Percentiles rank a stretch among this genome's conserved stretches.
Evolutionary conservation across 1,140 invertebrate genomes (phyloP).

Genomic region (Drosophila insularis): DNA sequence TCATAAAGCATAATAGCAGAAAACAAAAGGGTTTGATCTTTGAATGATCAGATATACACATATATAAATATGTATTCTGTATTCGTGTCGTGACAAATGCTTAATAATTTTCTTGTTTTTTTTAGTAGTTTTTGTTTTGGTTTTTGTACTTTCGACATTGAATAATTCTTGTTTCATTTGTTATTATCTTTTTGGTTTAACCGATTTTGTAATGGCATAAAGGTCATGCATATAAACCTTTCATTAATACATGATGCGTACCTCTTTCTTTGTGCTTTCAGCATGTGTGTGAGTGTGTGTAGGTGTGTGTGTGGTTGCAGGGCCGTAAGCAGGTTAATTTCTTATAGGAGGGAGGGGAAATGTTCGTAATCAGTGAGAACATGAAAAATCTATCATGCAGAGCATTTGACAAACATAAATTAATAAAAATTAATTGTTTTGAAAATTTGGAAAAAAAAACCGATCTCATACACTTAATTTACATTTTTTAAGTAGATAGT

Average conservation of each 20-base stretch:
- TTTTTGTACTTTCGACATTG: constrained; percentile 70
- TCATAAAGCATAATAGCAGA: constrained; percentile 25
- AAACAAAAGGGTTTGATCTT: constrained; percentile 37
- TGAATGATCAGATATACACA: not conserved
- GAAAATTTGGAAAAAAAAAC: too few relatives aligned
- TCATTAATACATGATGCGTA: constrained; percentile 49
- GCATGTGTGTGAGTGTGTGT: constrained; percentile 49
- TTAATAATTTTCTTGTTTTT: constrained; percentile 33
- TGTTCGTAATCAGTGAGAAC: not conserved
- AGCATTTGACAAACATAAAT: too few relatives aligned
- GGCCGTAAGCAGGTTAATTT: not conserved
- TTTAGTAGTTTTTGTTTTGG: constrained; percentile 22
- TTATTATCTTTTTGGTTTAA: constrained; percentile 62
- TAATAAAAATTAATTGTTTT: too few relatives aligned
- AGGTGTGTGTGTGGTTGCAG: constrained; percentile 7
- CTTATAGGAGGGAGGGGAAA: not conserved
- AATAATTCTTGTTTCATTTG: constrained; percentile 38
- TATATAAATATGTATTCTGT: not conserved
- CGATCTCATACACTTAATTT: too few relatives aligned
- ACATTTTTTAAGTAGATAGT: too few relatives aligned
- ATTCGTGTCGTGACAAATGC: constrained; percentile 52
- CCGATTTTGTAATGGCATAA: constrained; percentile 67
- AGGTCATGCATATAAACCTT: constrained; percentile 38
- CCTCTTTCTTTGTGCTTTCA: constrained; percentile 63
- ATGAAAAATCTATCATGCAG: not conserved